Evolutionary conservation across 2,888 invertebrate species (phyloP), one percentile per base, ranked within the genome.

Genomic region (Diploptera punctata): DNA sequence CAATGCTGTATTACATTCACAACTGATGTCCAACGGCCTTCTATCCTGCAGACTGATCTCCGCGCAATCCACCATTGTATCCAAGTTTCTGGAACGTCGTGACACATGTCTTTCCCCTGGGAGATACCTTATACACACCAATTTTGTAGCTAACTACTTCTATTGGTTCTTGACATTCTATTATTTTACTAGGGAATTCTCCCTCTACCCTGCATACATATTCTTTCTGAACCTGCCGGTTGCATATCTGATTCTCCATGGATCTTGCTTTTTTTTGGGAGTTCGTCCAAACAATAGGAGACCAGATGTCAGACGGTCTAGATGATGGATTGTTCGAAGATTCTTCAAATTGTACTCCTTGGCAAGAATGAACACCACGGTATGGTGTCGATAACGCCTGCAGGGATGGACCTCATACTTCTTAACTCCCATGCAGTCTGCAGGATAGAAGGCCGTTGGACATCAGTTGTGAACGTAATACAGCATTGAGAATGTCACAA

Each of bases 371-470:
- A 96, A 97, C 71, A 96, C 93, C 76, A 99, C 93, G 9, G 98
- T 97, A 85, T 99, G 99, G 86, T 98, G 96, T 68, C 98, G 89
- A 85, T 99, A 99, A 80, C 98, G 89, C 75, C 99, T 99, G 83
- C 99, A 99, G 1, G 99, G 98, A 84, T 99, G 99, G 73, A 97
- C 95, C 96, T 96, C n/a, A n/a, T n/a, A n/a, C n/a, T n/a, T n/a
- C n/a, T n/a, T n/a, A n/a, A n/a, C n/a, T n/a, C n/a, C n/a, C n/a
- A n/a, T n/a, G n/a, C n/a, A n/a, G n/a, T n/a, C n/a, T n/a, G n/a
- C n/a, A n/a, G n/a, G n/a, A n/a, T n/a, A n/a, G n/a, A n/a, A n/a
- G n/a, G n/a, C n/a, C n/a, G n/a, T n/a, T n/a, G n/a, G n/a, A n/a
- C n/a, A n/a, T n/a, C n/a, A n/a, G n/a, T n/a, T n/a, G n/a, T n/a